Conservation (phyloP, 1,140 invertebrate species). For the Papilio dardanus region DNA sequence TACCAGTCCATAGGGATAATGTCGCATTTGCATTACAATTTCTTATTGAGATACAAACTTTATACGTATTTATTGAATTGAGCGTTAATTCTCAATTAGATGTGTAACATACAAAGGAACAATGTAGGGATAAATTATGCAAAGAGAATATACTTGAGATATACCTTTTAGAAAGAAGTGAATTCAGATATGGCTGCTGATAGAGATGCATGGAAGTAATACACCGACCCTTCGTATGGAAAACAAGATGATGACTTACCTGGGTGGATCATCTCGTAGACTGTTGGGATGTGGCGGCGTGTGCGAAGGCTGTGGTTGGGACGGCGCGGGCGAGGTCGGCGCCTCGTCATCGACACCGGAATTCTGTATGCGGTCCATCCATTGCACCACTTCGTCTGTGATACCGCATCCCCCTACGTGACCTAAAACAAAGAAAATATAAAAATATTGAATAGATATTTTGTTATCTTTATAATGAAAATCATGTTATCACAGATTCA, state of each 20-base stretch:
- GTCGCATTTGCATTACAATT: background rate
- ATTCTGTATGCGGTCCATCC: conserved; percentile 96
- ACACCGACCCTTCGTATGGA: background rate
- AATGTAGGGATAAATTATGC: no score
- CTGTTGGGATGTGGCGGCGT: conserved; percentile 70
- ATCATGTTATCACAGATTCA: background rate
- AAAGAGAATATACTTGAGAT: no score
- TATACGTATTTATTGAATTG: no score
- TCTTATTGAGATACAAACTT: no score
- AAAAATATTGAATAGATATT: background rate
- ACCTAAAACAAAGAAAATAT: conserved; percentile 77
- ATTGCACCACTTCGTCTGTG: conserved; percentile 91
- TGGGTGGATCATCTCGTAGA: conserved; percentile 74
- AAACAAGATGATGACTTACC: conserved; percentile 47
- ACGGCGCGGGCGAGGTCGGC: conserved; percentile 55
- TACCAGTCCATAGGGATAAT: background rate
- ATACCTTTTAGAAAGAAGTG: no score
- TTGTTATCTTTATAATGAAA: background rate
- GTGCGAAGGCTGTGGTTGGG: conserved; percentile 47
- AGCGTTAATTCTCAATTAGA: no score
- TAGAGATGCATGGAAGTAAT: background rate
- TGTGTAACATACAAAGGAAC: no score
- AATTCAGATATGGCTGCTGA: no score
- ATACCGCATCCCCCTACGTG: conserved; percentile 93
- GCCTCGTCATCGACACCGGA: conserved; percentile 88